Base-by-base conservation (phyloP, 2,797 vertebrate species). In the Momotus momota region DNA sequence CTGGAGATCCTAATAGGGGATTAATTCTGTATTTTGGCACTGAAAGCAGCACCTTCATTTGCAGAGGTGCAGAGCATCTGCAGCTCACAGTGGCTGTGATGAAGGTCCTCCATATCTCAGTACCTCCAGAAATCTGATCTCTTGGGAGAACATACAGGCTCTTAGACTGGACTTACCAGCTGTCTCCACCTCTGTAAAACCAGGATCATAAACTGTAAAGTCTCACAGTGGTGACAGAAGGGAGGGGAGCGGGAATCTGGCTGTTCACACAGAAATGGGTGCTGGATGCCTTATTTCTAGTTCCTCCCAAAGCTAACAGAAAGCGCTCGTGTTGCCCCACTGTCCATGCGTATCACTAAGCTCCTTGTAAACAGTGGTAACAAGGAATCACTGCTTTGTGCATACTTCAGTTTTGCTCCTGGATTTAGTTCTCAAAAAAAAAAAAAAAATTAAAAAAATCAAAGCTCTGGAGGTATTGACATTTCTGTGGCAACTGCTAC, bases 391-490 rank as follows among this genome's bases (percentile, higher is more conserved):
- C 26, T 0, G 0, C 60, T 92, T 77, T 21, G 17, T 62, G 9
- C 0, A 0, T 13, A 8, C 78, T 77, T 82, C 0, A 3, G 9
- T 58, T 92, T 88, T 72, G 27, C 49, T 81, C 58, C 41, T 31
- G 57, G 14, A 14, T 66, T 90, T 81, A n/a, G 9, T 9, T 21
- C 33, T 58, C 10, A 19, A n/a, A 41, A 62, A n/a, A 60, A 25
- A n/a, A 48, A 35, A 35, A 35, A 35, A 35, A 35, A 35, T 35
- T 35, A 35, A 35, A n/a, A 48, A 23, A 8, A 46, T 7, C 14
- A 61, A 31, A 90, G 10, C 73, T 73, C 41, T 27, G 38, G 13
- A 10, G 12, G 2, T 35, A 58, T 3, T 27, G 60, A 43, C 12
- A 55, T n/a, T 60, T 45, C 69, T 2, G 1, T 2, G 1, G 80